phyloP scores from a whole-genome alignment of 2,888 invertebrate genomes.

The Hydropsyche betteni region DNA sequence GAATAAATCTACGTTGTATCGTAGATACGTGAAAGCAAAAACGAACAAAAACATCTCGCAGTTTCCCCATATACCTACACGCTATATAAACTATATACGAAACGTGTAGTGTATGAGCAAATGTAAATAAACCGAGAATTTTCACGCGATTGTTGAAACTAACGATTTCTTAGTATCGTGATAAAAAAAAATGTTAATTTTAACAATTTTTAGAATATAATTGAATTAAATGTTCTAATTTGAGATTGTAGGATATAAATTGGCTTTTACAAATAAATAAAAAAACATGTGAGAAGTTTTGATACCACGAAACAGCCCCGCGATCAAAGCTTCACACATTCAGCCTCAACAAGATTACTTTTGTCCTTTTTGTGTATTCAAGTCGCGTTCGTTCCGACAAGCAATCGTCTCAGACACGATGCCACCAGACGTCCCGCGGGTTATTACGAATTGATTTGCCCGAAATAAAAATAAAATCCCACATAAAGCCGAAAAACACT shows the following conservation, averaged over 20 bases:
- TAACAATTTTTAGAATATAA: background rate
- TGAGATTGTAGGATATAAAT: too few species aligned
- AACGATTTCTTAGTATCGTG: background rate
- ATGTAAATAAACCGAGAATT: too few species aligned
- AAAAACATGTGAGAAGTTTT: too few species aligned
- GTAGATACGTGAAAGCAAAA: slow-evolving; percentile 48
- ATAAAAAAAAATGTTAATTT: background rate
- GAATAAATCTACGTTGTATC: slow-evolving; percentile 51
- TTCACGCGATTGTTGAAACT: too few species aligned
- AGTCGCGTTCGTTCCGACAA: slow-evolving; percentile 16
- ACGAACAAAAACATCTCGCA: slow-evolving; percentile 31
- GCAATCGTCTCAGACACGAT: slow-evolving; percentile 15
- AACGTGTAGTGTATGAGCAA: background rate
- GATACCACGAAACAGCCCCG: too few species aligned
- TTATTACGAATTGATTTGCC: slow-evolving; percentile 29
- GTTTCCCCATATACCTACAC: slow-evolving; percentile 1
- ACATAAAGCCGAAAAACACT: background rate
- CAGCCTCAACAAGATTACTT: slow-evolving; percentile 14
- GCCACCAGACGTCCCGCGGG: slow-evolving; percentile 9
- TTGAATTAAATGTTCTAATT: too few species aligned
- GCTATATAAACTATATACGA: background rate
- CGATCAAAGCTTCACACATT: slow-evolving; percentile 1
- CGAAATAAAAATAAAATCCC: background rate
- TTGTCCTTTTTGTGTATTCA: slow-evolving; percentile 29
- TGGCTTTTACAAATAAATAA: too few species aligned